Evolutionary conservation across 2,888 invertebrate species (phyloP).

Genomic region (Scaptomyza tumidula): DNA sequence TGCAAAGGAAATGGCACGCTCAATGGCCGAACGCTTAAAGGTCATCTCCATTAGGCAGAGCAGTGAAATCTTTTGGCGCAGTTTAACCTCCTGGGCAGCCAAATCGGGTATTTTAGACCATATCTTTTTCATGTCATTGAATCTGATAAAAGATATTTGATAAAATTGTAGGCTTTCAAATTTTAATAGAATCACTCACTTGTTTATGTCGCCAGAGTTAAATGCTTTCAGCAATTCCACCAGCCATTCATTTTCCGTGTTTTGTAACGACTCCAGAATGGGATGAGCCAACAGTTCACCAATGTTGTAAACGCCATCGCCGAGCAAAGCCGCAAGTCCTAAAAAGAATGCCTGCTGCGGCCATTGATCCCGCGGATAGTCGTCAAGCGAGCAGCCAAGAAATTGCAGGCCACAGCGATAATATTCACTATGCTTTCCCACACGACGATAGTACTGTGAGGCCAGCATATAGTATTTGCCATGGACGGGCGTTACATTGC

Average conservation of each 20-base stretch:
- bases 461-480: conserved; percentile 97
- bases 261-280: conserved; percentile 92
- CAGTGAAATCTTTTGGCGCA: conserved; percentile 96
- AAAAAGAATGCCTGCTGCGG: conserved; percentile 94
- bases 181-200: conserved; percentile 82
- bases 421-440: conserved; percentile 96
- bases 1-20: conserved; percentile 93
- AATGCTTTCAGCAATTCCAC: conserved; percentile 94
- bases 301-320: conserved; percentile 97
- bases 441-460: conserved; percentile 93
- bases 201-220: conserved; percentile 92
- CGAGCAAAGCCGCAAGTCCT: conserved; percentile 96
- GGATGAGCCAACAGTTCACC: conserved; percentile 98
- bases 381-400: conserved; percentile 90
- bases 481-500: conserved; percentile 96
- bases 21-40: conserved; percentile 95
- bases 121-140: conserved; percentile 87
- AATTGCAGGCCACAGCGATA: conserved; percentile 96
- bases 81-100: conserved; percentile 90
- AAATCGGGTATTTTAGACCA: conserved; percentile 94
- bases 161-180: neutral
- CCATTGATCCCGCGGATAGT: conserved; percentile 88
- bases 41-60: conserved; percentile 99
- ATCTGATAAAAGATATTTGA: conserved; percentile 81
- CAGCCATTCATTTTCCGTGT: conserved; percentile 93